Evolutionary conservation across 1,140 invertebrate species (phyloP).

Genomic region (Thereuonema tuberculata): DNA sequence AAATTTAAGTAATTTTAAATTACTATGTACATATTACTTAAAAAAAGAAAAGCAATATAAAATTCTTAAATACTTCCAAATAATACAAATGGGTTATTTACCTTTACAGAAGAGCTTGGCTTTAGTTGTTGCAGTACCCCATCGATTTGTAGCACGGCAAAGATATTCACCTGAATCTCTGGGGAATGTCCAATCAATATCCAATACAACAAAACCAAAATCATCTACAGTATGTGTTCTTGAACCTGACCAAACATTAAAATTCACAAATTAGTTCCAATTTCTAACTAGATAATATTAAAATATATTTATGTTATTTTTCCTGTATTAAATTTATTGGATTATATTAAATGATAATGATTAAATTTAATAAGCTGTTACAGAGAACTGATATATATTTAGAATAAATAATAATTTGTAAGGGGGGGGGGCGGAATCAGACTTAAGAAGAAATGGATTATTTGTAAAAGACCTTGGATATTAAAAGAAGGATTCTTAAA

Average conservation of each 20-base stretch:
- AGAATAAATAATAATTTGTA: no score
- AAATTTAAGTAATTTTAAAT: no score
- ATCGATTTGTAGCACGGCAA: slow-evolving; percentile 70
- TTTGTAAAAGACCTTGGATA: no score
- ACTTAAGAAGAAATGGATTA: no score
- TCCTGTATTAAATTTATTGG: not conserved
- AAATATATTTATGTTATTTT: not conserved
- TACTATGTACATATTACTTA: no score
- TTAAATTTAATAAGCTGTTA: not conserved
- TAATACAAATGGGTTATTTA: no score
- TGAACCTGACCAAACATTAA: no score
- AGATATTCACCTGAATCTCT: slow-evolving; percentile 75
- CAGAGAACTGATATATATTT: no score
- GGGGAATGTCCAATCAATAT: slow-evolving; percentile 71
- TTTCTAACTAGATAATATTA: not conserved
- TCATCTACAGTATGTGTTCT: slow-evolving; percentile 82
- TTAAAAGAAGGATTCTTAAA: no score
- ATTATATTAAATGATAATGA: not conserved
- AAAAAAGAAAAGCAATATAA: no score
- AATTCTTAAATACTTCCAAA: no score
- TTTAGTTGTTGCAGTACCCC: slow-evolving; percentile 65
- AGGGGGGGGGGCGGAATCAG: no score
- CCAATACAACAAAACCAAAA: slow-evolving; percentile 79
- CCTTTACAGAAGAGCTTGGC: slow-evolving; percentile 64
- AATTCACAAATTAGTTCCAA: not conserved